Base-by-base conservation (phyloP, 35 echinoderm and acorn worm species). In the Eucidaris tribuloides region DNA sequence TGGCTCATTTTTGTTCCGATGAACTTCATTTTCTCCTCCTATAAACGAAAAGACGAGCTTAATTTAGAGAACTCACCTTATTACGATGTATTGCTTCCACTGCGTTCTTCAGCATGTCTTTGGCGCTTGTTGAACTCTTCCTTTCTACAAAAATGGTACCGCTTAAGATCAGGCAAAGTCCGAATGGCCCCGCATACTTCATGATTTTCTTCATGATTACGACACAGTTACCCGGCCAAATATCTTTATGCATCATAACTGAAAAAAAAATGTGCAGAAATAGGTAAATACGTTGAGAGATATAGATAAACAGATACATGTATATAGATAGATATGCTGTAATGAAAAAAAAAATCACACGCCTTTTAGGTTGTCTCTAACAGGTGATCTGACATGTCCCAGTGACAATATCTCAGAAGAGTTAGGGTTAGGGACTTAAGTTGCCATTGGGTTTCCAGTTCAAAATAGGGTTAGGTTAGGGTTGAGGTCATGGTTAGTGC, bases 161-260 rank as follows among this genome's bases (percentile, higher is more conserved):
- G 40, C 83, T 76, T 27, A 93, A 71, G 11, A 93, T 85, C 49
- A 81, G 71, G 15, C 79, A 85, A 22, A 93, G 14, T 23, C 91
- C 91, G 44, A 93, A 83, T 43, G 91, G 85, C 29, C 91, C 91
- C 38, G 85, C 85, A 36, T 93, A 93, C 77, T 93, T 93, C 1
- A 93, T 54, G 2, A 86, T 83, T 34, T 88, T 78, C 40, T 93
- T 93, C 91, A 93, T 93, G 49, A 93, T 86, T 27, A 80, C 65
- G 2, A 80, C 61, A 48, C 85, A 89, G 22, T 79, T 43, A 23
- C 39, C 13, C 5, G 91, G 91, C 54, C 87, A 89, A 24, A 83
- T 74, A 22, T 74, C 68, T n/a, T n/a, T n/a, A 31, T 90, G 81
- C 91, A 93, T 93, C 85, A 93, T 70, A 19, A 64, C 91, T 93